These are phyloP conservation scores for Plemyria rubiginata DNA, from an alignment of 2,888 invertebrate species.

Conservation along the genomic window DNA sequence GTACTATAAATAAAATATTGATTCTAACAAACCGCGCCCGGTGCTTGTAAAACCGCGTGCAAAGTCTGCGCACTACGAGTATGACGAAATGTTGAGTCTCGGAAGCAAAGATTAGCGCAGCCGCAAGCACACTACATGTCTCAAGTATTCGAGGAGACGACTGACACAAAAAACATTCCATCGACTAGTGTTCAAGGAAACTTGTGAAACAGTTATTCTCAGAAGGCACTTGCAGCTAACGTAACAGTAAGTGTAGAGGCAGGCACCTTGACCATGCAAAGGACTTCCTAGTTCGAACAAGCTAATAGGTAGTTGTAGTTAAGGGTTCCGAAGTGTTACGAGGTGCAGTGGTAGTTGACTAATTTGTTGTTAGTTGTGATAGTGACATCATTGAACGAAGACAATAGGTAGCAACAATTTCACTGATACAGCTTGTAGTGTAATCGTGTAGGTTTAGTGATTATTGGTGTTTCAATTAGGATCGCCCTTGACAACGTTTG, in stretches of 20 bases:
- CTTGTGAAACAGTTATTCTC: conserved; percentile 2
- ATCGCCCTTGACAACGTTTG: conserved; percentile 36
- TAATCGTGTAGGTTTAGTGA: conserved; percentile 23
- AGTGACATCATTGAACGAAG: conserved; percentile 26
- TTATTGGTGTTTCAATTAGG: conserved; percentile 29
- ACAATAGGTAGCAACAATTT: conserved; percentile 11
- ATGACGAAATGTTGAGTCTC: background rate
- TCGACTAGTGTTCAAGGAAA: conserved; percentile 9
- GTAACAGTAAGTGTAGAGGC: too few relatives aligned
- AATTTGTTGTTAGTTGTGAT: conserved; percentile 6
- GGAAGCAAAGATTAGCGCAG: conserved; percentile 3
- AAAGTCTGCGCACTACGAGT: background rate
- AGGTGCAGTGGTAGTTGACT: background rate
- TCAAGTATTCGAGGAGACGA: background rate
- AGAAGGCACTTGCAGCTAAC: background rate
- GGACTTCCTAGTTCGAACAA: conserved; percentile 5
- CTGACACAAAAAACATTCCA: conserved; percentile 5
- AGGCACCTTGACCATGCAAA: background rate
- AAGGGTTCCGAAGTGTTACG: background rate
- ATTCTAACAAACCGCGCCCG: background rate
- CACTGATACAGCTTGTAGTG: conserved; percentile 18
- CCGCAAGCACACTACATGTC: background rate
- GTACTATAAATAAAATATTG: background rate
- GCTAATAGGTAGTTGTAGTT: too few relatives aligned
- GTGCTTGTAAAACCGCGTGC: background rate